Base-by-base conservation (phyloP, 2,888 invertebrate genomes). In the Geophilus truncorum region DNA sequence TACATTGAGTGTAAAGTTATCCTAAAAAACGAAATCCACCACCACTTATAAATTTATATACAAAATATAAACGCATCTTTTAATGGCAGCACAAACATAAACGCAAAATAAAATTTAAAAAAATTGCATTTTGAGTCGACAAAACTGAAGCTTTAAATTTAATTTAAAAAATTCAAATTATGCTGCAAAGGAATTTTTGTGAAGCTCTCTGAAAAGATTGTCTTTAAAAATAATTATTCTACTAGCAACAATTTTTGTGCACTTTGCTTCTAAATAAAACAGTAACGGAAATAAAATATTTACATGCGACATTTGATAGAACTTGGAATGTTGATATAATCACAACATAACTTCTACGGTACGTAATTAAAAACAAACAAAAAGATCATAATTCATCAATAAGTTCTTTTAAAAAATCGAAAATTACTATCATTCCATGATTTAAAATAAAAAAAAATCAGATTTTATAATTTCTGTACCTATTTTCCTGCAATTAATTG, bases 1-100 rank as follows among this genome's bases (percentile, higher is more conserved):
- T 62, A 62, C 62, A 62, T 62, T 62, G 62, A 62, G 62, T 62
- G 62, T 28, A 45, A 45, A 62, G 25, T 28, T 62, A 62, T 62
- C 62, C 62, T 28, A 23, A 12, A 62, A 62, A 62, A 62, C 15
- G 62, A 62, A 45, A 45, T 18, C 62, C 62, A 12, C 23, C 62
- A 62, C 62, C 62, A 15, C 25, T 62, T 62, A 25, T 15, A 62
- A 62, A 62, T 62, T 45, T 45, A 62, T 62, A 25, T 62, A 62
- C 62, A 62, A 62, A 45, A 62, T 62, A 62, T 62, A 62, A 45
- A 62, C 7, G 3, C 15, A 62, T 62, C 10, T 62, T 23, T 45
- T 45, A 45, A 45, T 62, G 62, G 25, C 28, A 12, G 23, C 25
- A 25, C 28, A 23, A 62, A 62, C 23, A 23, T 62, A 25, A 62